Conservation (phyloP, 2,888 invertebrate genomes). For the Andrena fulva region DNA sequence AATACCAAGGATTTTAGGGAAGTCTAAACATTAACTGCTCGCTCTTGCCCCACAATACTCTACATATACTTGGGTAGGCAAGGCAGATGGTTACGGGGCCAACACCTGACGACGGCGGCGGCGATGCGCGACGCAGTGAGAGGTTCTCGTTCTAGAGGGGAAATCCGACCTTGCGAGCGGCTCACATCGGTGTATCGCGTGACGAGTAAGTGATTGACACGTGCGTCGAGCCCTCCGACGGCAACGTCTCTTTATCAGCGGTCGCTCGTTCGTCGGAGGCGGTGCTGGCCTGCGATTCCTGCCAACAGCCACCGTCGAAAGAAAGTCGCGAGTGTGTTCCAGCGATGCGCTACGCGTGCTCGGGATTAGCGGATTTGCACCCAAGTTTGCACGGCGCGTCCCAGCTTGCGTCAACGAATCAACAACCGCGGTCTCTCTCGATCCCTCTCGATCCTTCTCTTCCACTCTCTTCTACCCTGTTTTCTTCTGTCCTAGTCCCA, state of each 20-base stretch:
- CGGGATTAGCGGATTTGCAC: slow-evolving; percentile 8
- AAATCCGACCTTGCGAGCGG: slow-evolving; percentile 22
- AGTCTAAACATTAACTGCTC: no score
- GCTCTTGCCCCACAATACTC: no score
- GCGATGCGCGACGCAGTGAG: not conserved
- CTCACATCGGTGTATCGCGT: slow-evolving; percentile 67
- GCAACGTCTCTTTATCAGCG: slow-evolving; percentile 56
- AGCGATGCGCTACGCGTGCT: slow-evolving; percentile 34
- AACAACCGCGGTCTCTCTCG: not conserved
- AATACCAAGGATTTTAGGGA: no score
- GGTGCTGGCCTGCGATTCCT: not conserved
- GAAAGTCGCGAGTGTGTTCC: slow-evolving; percentile 6
- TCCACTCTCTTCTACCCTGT: not conserved
- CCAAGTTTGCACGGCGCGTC: not conserved
- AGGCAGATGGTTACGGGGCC: no score
- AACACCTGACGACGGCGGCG: not conserved
- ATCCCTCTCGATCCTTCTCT: no score
- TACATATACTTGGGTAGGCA: no score
- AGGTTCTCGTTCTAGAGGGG: not conserved
- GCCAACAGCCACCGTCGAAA: not conserved
- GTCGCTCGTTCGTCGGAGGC: not conserved
- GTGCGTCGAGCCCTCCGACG: slow-evolving; percentile 76
- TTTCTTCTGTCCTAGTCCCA: no score
- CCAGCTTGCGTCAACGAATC: not conserved
- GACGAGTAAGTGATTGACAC: slow-evolving; percentile 75